Evolutionary conservation across 2,888 invertebrate species (phyloP), one percentile per base, ranked within the genome.

Genomic region (Cyaniris semiargus): DNA sequence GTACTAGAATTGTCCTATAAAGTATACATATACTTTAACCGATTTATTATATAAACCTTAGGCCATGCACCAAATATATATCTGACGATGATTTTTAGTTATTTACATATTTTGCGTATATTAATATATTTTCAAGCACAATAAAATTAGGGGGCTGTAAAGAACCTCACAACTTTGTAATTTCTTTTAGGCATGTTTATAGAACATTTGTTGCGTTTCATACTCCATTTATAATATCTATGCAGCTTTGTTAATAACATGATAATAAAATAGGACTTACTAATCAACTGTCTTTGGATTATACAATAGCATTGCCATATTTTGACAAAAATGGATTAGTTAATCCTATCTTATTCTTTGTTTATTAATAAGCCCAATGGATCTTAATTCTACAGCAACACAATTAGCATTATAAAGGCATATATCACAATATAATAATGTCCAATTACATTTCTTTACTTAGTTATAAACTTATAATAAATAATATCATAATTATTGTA

Each of bases 31-130:
- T 48, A 48, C 15, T 48, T 44, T 48, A 48, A 53, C 53, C 18
- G 18, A 85, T 91, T 90, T 90, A 93, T 93, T 85, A 86, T 85
- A 92, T 92, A 92, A 93, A 93, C 92, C 90, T 80, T 75, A 83
- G 82, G 83, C 84, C 88, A 88, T 87, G 82, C 86, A 88, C 86
- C 84, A 85, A 84, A 82, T 88, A 87, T 89, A 82, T 90, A 90
- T 87, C 88, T 83, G 78, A 70, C 78, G 79, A 78, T 80, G 76
- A 71, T 76, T 78, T 80, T 79, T 66, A 58, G 48, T 74, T 79
- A 77, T 78, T 79, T 78, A 79, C 79, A 79, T n/a, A n/a, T n/a
- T 76, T 80, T 83, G 82, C 82, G 79, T 83, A 83, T 82, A 84
- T 83, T 80, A n/a, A 75, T 27, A 71, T 58, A 72, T 77, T 15